A percentile compares a stretch with the other conserved stretches of the same genome.
Conservation (phyloP, 2,888 invertebrate species). For the Thymelicus lineola region DNA sequence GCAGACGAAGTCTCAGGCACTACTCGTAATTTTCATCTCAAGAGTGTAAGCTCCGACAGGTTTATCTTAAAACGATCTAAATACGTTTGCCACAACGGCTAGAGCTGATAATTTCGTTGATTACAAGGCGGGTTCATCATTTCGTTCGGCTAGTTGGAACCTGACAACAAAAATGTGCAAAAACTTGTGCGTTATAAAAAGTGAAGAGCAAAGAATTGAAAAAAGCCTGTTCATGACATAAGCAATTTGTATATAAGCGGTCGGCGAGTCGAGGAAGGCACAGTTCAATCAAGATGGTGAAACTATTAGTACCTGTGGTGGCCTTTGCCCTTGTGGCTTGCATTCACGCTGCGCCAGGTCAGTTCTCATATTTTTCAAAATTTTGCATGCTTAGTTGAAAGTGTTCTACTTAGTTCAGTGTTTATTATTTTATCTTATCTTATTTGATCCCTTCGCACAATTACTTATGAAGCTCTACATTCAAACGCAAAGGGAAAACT, state of each 20-base stretch:
- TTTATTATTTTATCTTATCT: no score
- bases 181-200: conserved; percentile 56
- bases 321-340: conserved; percentile 68
- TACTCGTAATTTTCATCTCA: no score
- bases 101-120: conserved; percentile 23
- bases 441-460: no score
- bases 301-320: conserved; percentile 60
- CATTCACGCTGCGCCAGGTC: conserved; percentile 69
- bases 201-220: conserved; percentile 58
- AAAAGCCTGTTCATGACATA: conserved; percentile 68
- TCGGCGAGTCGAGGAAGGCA: conserved; percentile 43
- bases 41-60: not conserved
- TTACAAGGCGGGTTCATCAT: conserved; percentile 11
- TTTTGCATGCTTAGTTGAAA: no score
- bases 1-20: no score
- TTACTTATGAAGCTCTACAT: no score
- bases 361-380: not conserved
- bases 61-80: conserved; percentile 16
- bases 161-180: conserved; percentile 40
- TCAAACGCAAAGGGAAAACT: no score
- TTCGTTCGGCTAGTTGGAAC: conserved; percentile 23
- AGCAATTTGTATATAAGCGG: conserved; percentile 64
- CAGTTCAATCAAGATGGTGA: conserved; percentile 65
- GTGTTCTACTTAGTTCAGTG: no score
- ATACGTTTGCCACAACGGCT: not conserved